Evolutionary conservation across 1,140 invertebrate species (phyloP), one percentile per base, ranked within the genome.

Genomic region (Drosophila pruinosa): DNA sequence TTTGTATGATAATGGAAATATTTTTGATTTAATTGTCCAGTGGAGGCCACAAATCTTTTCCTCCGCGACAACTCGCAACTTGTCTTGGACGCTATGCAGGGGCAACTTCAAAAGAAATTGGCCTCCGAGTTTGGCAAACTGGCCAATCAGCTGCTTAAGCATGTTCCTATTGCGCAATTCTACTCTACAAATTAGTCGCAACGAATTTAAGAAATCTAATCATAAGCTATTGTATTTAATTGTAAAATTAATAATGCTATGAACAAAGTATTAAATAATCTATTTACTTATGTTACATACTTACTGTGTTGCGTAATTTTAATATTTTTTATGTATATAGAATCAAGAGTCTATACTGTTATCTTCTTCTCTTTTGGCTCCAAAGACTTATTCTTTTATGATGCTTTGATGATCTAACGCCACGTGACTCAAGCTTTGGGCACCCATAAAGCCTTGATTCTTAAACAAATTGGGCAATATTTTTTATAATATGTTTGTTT

Each of bases 21-120:
- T 3, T n/a, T 0, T 15, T 12, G 50, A n/a, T 79, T 71, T 64
- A n/a, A n/a, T n/a, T n/a, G n/a, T 57, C 4, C 58, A 95, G 95
- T 93, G 63, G 94, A 95, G 90, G 95, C 95, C 10, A 95, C 94
- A 1, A 96, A 96, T 88, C 91, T 96, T 22, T 96, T 96, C 77
- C 92, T 95, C 7, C 92, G 94, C 22, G 94, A 95, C 80, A 95
- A 95, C 78, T 94, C 94, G 1, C 93, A 94, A 45, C 93, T 95
- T 86, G 94, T 96, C 0, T 79, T 95, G 34, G 93, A 94, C 78
- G 92, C 93, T 4, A 95, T 95, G 95, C 93, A 94, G 75, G 93
- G 94, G 0, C 95, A 95, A 75, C 81, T 95, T 17, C 93, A 94
- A 63, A 93, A 91, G 72, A 95, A 95, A 90, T 82, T 95, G 24